Conservation (phyloP, 1,140 invertebrate species). For the Drosophila trapezifrons region DNA sequence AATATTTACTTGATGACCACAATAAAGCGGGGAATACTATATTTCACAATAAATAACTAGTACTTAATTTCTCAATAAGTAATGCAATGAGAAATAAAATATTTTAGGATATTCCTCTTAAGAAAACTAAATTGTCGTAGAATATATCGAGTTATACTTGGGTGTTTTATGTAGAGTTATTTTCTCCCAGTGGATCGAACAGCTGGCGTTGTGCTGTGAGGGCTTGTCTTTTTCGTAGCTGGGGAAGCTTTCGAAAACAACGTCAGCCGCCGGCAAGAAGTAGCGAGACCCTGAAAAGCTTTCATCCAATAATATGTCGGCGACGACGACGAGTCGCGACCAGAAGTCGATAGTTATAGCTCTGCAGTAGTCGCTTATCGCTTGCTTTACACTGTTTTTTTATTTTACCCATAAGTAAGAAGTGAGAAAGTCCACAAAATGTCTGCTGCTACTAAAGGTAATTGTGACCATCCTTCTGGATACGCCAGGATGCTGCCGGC, state of each 20-base stretch:
- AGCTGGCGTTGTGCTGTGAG: constrained; percentile 31
- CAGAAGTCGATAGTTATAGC: constrained; percentile 35
- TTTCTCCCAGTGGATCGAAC: constrained; percentile 47
- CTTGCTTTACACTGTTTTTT: constrained; percentile 19
- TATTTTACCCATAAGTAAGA: constrained; percentile 9
- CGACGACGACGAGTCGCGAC: constrained; percentile 8
- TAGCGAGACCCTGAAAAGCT: constrained; percentile 36
- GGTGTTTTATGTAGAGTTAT: too few relatives aligned
- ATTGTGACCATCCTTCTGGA: not conserved
- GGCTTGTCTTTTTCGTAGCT: constrained; percentile 14
- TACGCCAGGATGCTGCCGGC: not conserved
- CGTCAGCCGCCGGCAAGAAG: not conserved
- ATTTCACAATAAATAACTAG: not conserved
- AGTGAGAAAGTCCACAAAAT: constrained; percentile 47
- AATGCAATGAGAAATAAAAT: not conserved
- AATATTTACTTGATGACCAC: not conserved
- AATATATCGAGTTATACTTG: not conserved
- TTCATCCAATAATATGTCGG: constrained; percentile 40
- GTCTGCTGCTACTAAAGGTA: constrained; percentile 75
- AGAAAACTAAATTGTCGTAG: not conserved
- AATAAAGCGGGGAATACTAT: not conserved
- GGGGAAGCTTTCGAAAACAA: constrained; percentile 19
- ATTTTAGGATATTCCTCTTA: not conserved
- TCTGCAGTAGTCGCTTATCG: constrained; percentile 6
- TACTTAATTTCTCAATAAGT: not conserved